Conservation (phyloP, 2,797 vertebrate species). For the Mormyrus hasselquistii region DNA sequence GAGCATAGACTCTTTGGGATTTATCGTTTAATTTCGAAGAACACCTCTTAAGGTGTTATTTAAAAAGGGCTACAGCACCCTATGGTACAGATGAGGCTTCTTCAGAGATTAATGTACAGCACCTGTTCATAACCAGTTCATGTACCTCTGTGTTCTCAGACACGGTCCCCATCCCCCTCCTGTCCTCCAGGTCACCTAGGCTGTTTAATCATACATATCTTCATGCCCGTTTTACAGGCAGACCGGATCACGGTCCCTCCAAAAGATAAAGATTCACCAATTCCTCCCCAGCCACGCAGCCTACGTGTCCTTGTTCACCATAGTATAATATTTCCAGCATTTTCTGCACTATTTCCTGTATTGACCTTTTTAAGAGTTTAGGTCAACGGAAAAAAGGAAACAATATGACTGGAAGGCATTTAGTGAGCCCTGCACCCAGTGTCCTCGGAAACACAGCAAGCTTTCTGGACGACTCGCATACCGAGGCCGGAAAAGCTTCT, state of each 20-base stretch:
- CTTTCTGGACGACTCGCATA: background rate
- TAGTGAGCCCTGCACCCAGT: background rate
- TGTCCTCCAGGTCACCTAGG: background rate
- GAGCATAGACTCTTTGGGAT: background rate
- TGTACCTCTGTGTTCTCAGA: background rate
- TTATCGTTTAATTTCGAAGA: background rate
- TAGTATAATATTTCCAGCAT: background rate
- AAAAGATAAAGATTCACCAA: background rate
- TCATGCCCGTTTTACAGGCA: background rate
- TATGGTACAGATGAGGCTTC: background rate
- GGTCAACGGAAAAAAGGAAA: background rate
- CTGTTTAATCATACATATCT: background rate
- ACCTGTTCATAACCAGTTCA: background rate
- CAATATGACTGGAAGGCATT: background rate
- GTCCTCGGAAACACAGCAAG: background rate
- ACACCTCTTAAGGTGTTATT: background rate
- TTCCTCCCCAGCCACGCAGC: background rate
- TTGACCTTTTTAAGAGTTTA: background rate
- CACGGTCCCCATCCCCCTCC: background rate
- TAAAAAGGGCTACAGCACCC: background rate
- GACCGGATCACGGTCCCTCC: background rate
- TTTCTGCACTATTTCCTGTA: background rate
- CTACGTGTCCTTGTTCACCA: background rate
- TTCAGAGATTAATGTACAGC: background rate
- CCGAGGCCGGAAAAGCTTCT: background rate